Percentiles rank a stretch among this genome's conserved stretches.
phyloP scores from a whole-genome alignment of 64 coral and sea anemone species.

The Orbicella faveolata region DNA sequence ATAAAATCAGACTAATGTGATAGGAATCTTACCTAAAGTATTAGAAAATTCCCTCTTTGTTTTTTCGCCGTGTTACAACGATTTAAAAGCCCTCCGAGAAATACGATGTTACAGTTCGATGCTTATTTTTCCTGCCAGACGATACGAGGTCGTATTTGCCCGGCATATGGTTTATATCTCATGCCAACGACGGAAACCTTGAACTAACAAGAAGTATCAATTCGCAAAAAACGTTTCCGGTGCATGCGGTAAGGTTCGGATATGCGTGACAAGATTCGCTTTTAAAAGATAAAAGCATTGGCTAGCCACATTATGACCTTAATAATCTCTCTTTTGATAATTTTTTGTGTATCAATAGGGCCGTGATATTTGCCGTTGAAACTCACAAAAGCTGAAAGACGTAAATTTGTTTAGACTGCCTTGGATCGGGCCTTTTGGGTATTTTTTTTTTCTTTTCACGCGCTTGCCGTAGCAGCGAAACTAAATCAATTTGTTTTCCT shows the following conservation, averaged over 20 bases:
- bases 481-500: too few species aligned
- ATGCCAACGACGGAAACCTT: conserved; percentile 24
- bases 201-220: conserved; percentile 20
- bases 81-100: background rate
- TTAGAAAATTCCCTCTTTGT: background rate
- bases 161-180: conserved; percentile 25
- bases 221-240: conserved; percentile 16
- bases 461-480: too few species aligned
- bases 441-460: background rate
- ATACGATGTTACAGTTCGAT: background rate
- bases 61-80: background rate
- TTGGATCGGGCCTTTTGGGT: background rate
- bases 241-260: background rate
- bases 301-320: background rate
- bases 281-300: conserved; percentile 9
- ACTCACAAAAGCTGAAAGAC: background rate
- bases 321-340: conserved; percentile 11
- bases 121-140: conserved; percentile 1
- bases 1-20: conserved; percentile 20
- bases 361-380: background rate
- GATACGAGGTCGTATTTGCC: background rate
- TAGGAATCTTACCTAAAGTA: conserved; percentile 28
- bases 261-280: background rate
- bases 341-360: background rate
- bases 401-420: background rate